Evolutionary conservation across 2,113 vertebrate genomes (phyloP), one percentile per base, ranked within the genome.

Genomic region (Vidua chalybeata): DNA sequence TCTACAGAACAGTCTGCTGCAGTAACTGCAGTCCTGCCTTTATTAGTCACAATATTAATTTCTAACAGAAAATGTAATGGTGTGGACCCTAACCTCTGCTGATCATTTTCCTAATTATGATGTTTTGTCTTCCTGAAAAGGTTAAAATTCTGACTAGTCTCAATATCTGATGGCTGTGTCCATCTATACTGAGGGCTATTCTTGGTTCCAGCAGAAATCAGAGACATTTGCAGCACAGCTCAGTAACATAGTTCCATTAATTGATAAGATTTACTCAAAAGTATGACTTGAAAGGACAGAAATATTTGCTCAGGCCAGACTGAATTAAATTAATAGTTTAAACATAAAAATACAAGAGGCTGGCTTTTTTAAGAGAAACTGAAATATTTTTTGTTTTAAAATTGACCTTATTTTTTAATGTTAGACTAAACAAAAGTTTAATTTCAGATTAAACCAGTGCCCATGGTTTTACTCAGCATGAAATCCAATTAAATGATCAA

Each of bases 121-220:
- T 91, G 67, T 73, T 95, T 92, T 94, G 66, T 93, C 89, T 96
- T 93, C 51, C 78, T 94, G 84, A 83, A 94, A 96, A 94, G 75
- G 91, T 89, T 91, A 93, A 91, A 93, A 94, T 87, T 61, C 78
- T 85, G 41, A 84, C 63, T 75, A 76, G 77, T 64, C 74, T 79
- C 74, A 76, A 58, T 45, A 84, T 88, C 87, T 72, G 54, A 72
- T 84, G 87, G 39, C 43, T 75, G 48, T 75, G 41, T 45, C 72
- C 51, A 54, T 91, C 58, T 63, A 30, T 61, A 64, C 23, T 4
- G 20, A 89, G 66, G 24, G n/a, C n/a, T 89, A 13, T 64, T 94
- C 66, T 87, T 62, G 20, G 37, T 82, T 89, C 74, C 66, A 89
- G 71, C 37, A 89, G 84, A 82, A 87, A 94, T 68, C 30, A 89